Base-by-base conservation (phyloP, 2,888 invertebrate genomes). In the Sipha maydis region DNA sequence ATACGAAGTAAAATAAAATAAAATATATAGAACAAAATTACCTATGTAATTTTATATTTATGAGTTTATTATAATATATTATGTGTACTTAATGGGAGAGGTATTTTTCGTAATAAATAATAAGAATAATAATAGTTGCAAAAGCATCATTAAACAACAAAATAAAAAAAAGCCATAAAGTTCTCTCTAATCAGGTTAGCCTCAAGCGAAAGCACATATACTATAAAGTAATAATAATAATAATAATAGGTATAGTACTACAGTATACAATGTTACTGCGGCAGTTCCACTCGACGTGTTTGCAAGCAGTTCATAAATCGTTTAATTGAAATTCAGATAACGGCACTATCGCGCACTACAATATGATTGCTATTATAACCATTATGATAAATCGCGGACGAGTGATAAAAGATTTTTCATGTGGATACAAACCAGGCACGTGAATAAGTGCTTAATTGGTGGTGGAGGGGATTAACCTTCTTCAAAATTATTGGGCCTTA, bases 241-340 rank as follows among this genome's bases (percentile, higher is more conserved):
- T 19, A 48, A 38, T 67, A 67, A n/a, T 31, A 25, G 8, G 17
- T 25, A 73, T 67, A 67, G n/a, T 67, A 17, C 3, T 8, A 11
- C 0, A 9, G 11, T 61, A 56, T 61, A 61, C 56, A 56, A 73
- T 75, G 75, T 83, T 28, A 71, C 31, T 31, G 31, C 34, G 34
- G 38, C 54, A n/a, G 41, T 54, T 48, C 54, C 34, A 83, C 73
- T 83, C 34, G 73, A 83, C 34, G n/a, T n/a, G 73, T 83, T 83
- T 25, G 71, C 80, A 48, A 54, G 71, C 80, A 48, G 71, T 83
- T 75, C 34, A 83, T 83, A 71, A 75, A 75, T 75, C 75, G 83
- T 83, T 34, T 83, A 83, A 83, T 61, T 75, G 83, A 83, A 83
- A 83, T 83, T 73, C n/a, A 75, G 83, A 83, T 83, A 83, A 83